Conservation (phyloP, 2,888 invertebrate genomes). For the Stramonita haemastoma region DNA sequence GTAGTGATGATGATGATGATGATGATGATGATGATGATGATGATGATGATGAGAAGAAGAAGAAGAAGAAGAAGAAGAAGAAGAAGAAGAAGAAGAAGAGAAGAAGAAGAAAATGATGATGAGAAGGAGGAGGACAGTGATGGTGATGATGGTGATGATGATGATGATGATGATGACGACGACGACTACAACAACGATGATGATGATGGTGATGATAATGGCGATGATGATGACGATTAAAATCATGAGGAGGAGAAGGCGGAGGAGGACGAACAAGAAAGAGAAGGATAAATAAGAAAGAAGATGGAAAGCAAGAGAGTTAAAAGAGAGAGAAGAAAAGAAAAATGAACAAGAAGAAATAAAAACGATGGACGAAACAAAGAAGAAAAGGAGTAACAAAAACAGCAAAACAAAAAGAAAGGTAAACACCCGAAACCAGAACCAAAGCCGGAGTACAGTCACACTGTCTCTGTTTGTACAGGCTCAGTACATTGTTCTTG, state of each 20-base stretch:
- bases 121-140: not conserved
- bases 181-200: not conserved
- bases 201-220: not conserved
- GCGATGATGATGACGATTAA: not conserved
- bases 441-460: too few species aligned
- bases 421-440: too few species aligned
- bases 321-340: too few species aligned
- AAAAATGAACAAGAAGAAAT: too few species aligned
- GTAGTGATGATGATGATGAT: not conserved
- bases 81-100: not conserved
- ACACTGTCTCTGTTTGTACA: too few species aligned
- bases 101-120: not conserved
- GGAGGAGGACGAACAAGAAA: not conserved
- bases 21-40: not conserved
- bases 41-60: constrained; percentile 8
- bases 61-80: not conserved
- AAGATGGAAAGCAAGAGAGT: too few species aligned
- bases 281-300: too few species aligned
- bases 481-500: too few species aligned
- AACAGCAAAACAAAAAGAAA: too few species aligned
- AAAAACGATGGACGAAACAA: too few species aligned
- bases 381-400: too few species aligned
- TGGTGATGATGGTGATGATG: constrained; percentile 7
- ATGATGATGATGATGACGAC: not conserved
- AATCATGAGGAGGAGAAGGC: not conserved